A percentile compares a stretch with the other conserved stretches of the same genome.
These are phyloP conservation scores for Meandrusa payeni DNA, from an alignment of 2,888 invertebrate genomes.

Conservation along the genomic window DNA sequence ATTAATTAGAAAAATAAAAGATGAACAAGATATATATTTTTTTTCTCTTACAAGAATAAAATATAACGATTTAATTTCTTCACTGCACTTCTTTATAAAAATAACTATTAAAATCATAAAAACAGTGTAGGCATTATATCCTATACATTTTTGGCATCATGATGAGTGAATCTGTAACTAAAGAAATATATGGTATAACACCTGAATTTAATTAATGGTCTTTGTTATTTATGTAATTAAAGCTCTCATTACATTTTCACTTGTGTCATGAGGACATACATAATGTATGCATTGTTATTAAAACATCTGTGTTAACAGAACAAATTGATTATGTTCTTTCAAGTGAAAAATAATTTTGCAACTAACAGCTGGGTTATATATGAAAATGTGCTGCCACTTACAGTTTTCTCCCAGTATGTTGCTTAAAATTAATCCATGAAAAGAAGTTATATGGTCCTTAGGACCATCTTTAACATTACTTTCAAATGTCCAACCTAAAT, in stretches of 20 bases:
- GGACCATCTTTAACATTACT: slow-evolving; percentile 45
- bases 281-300: too few species aligned
- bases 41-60: too few species aligned
- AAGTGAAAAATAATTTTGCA: too few species aligned
- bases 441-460: slow-evolving; percentile 44
- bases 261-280: too few species aligned
- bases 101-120: background rate
- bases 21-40: too few species aligned
- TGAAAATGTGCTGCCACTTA: slow-evolving; percentile 41
- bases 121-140: slow-evolving; percentile 40
- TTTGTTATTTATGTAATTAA: too few species aligned
- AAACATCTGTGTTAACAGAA: slow-evolving; percentile 2
- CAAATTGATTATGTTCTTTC: too few species aligned
- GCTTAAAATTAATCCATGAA: slow-evolving; percentile 69
- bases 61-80: too few species aligned
- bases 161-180: slow-evolving; percentile 80
- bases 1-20: too few species aligned
- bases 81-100: too few species aligned
- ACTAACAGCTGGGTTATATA: background rate
- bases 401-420: slow-evolving; percentile 75
- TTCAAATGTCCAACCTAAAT: slow-evolving; percentile 83
- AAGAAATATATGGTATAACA: slow-evolving; percentile 35
- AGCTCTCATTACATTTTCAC: too few species aligned
- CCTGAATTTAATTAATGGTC: background rate
- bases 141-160: slow-evolving; percentile 76